A percentile compares a stretch with the other conserved stretches of the same genome.
phyloP scores from a whole-genome alignment of 2,797 vertebrate species.

The Onychomys arenicola region DNA sequence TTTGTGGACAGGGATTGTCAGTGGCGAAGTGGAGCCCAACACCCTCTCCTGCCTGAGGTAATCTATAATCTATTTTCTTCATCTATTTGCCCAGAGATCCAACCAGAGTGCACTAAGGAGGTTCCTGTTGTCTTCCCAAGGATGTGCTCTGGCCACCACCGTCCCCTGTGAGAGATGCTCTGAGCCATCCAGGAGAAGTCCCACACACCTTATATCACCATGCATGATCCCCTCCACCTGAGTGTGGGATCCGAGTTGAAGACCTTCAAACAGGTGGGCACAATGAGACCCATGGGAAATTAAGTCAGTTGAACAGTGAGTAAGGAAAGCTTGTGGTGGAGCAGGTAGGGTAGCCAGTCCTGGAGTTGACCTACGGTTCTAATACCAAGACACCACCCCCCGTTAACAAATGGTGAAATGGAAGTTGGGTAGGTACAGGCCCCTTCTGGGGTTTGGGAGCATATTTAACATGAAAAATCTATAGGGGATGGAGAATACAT shows the following conservation, averaged over 20 bases:
- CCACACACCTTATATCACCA: fast-evolving
- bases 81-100: not conserved
- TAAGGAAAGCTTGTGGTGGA: not conserved
- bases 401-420: not conserved
- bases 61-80: not conserved
- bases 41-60: not conserved
- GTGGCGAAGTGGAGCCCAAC: not conserved
- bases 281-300: not conserved
- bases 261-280: not conserved
- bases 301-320: not conserved
- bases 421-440: not conserved
- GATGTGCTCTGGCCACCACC: fast-evolving
- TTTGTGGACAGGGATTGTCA: not conserved
- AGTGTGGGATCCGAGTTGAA: not conserved
- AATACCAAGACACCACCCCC: not conserved
- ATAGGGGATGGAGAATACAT: not conserved
- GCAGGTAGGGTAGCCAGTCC: not conserved
- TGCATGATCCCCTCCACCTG: fast-evolving
- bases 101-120: not conserved
- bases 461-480: not conserved
- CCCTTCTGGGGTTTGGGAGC: not conserved
- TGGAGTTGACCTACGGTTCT: not conserved
- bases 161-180: fast-evolving
- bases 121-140: not conserved
- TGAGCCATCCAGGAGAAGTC: fast-evolving